A percentile compares a stretch with the other conserved stretches of the same genome.
phyloP scores from a whole-genome alignment of 2,113 vertebrate species.

The Oncorhynchus keta region DNA sequence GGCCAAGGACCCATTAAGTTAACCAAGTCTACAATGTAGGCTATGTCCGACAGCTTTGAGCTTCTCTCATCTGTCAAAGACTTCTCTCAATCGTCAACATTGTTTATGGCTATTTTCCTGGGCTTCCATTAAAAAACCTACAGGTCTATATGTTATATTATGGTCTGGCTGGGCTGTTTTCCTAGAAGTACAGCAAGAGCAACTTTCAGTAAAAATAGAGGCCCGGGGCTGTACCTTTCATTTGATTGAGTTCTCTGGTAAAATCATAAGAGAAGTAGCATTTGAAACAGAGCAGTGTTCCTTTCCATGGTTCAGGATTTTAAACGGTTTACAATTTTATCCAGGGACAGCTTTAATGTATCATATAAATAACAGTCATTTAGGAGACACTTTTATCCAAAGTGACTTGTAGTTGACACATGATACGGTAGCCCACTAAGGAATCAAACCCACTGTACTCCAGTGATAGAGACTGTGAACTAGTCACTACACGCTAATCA shows the following conservation, averaged over 20 bases:
- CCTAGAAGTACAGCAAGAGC: not conserved
- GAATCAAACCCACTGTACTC: no score
- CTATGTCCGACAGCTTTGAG: not conserved
- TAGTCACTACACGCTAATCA: no score
- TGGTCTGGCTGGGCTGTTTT: not conserved
- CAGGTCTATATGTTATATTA: not conserved
- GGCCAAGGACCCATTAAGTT: not conserved
- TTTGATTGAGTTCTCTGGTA: not conserved
- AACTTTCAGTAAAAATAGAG: not conserved
- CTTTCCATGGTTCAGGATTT: not conserved
- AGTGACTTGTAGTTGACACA: no score
- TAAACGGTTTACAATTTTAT: not conserved
- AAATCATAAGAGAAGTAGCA: not conserved
- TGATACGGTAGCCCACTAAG: no score
- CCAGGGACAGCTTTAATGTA: not conserved
- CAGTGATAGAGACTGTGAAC: no score
- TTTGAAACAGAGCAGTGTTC: not conserved
- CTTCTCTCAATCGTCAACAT: constrained; percentile 19
- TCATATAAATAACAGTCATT: no score
- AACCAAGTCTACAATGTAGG: not conserved
- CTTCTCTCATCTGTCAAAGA: constrained; percentile 4
- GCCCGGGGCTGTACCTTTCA: not conserved
- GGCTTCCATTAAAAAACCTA: not conserved
- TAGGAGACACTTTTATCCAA: no score
- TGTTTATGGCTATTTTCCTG: not conserved